Base-by-base conservation (phyloP, 2,888 invertebrate species). In the Gari tellinella region DNA sequence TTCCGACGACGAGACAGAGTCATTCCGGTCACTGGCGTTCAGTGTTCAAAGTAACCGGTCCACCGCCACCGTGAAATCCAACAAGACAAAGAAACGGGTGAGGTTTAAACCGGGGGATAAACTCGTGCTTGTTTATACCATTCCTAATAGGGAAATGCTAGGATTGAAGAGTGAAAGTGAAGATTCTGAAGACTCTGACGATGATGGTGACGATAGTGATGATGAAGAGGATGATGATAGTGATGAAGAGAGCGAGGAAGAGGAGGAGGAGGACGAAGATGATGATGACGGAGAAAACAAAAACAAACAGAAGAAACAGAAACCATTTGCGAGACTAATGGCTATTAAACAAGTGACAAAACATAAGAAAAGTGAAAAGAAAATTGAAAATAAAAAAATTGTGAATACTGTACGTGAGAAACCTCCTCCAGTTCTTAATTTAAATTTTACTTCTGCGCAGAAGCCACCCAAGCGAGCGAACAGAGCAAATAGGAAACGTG, bases 51-150 rank as follows among this genome's bases (percentile, higher is more conserved):
- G 57, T 52, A 62, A 61, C 40, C 40, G 55, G 19, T 69, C 72
- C 14, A 77, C 68, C 5, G 72, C 55, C 19, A 63, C 58, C 2
- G 60, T 74, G 3, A 74, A 74, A 52, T 70, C 70, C 10, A 68
- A 70, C 26, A 78, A 73, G 55, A 52, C 60, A 7, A 73, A 73
- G 41, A 78, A 78, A 48, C 45, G 66, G 41, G 78, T 78, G 8
- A 19, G 73, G 15, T 78, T 78, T 55, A 78, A 78, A 45, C 66
- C 78, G 3, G 78, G 78, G n/a, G 78, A 73, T 49, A 78, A 67
- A 23, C 38, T 78, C 31, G 78, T 78, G 8, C 53, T 78, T 1
- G 62, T 78, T 38, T 78, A 78, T 48, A 52, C 53, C 25, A 78
- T 78, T n/a, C 78, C 78, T 0, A 78, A 78, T 43, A 53, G 78